These are phyloP conservation scores for Scaptomyza parva DNA, from an alignment of 2,888 invertebrate species.

Conservation along the genomic window DNA sequence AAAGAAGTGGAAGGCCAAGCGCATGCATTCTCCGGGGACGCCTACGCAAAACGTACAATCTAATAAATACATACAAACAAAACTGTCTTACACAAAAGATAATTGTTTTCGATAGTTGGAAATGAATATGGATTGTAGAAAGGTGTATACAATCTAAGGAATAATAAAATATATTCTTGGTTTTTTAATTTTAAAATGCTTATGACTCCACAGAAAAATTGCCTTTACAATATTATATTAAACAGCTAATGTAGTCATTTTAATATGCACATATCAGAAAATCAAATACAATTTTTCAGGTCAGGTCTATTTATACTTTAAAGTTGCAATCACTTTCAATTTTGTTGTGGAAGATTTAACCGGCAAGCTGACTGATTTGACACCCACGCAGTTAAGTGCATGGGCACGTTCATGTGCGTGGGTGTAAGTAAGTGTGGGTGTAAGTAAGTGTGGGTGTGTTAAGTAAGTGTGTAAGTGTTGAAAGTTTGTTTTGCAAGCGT, in stretches of 20 bases:
- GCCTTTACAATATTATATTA: too few species aligned
- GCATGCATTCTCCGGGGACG: constrained; percentile 34
- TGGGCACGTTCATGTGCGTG: background rate
- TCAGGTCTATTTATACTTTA: background rate
- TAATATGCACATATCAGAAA: background rate
- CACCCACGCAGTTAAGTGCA: constrained; percentile 27
- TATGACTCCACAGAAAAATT: too few species aligned
- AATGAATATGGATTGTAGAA: background rate
- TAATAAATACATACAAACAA: constrained; percentile 9
- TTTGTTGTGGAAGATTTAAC: constrained; percentile 7
- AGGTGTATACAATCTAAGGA: too few species aligned
- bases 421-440: constrained; percentile 8
- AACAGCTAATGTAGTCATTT: background rate
- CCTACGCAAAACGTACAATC: constrained; percentile 32
- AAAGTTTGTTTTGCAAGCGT: constrained; percentile 54
- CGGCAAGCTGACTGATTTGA: constrained; percentile 31
- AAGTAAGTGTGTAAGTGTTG: constrained; percentile 11
- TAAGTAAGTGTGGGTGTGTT: too few species aligned
- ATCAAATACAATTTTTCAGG: background rate
- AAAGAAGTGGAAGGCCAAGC: constrained; percentile 39
- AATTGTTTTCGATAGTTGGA: background rate
- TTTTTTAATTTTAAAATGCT: too few species aligned
- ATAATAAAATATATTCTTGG: too few species aligned
- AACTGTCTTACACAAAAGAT: background rate
- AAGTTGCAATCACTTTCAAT: constrained; percentile 18